Conservation (phyloP, 2,888 invertebrate species). For the Drosophila percnosoma region DNA sequence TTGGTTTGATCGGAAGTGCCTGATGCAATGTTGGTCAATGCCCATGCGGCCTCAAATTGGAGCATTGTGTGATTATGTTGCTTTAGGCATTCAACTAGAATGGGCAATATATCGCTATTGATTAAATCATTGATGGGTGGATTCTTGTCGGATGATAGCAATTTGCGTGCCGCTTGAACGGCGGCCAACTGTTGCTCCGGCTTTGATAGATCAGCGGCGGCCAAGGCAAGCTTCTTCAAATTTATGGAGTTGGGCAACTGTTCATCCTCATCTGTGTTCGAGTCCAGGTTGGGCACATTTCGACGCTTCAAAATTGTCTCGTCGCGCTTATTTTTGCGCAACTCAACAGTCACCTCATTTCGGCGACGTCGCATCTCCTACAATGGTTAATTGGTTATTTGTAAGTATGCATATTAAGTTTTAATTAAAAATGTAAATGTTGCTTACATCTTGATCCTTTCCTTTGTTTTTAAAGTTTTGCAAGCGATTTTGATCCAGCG, state of each 20-base stretch:
- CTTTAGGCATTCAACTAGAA: constrained; percentile 95
- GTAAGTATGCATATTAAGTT: not conserved
- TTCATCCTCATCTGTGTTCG: constrained; percentile 91
- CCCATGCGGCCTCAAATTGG: constrained; percentile 99
- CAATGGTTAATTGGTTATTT: constrained; percentile 17
- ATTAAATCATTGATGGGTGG: constrained; percentile 99
- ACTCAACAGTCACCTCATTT: constrained; percentile 98
- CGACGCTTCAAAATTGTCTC: constrained; percentile 98
- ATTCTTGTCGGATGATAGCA: constrained; percentile 98
- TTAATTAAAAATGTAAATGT: constrained; percentile 66
- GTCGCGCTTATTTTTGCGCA: constrained; percentile 99
- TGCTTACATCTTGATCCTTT: constrained; percentile 98
- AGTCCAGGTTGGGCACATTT: constrained; percentile 96
- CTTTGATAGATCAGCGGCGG: constrained; percentile 92
- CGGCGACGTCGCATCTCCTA: constrained; percentile 98
- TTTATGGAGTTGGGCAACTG: constrained; percentile 89
- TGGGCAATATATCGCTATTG: constrained; percentile 96
- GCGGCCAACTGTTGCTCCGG: constrained; percentile 94
- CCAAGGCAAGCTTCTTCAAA: constrained; percentile 93
- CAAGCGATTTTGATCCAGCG: constrained; percentile 88
- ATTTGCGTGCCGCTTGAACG: constrained; percentile 97
- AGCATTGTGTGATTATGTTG: constrained; percentile 94
- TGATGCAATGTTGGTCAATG: constrained; percentile 97
- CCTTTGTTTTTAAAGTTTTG: constrained; percentile 99
- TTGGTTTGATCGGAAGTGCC: constrained; percentile 97